Evolutionary conservation across 92 coral and sea anemone species (phyloP), one percentile per base, ranked within the genome.

Genomic region (Muricea muricata): DNA sequence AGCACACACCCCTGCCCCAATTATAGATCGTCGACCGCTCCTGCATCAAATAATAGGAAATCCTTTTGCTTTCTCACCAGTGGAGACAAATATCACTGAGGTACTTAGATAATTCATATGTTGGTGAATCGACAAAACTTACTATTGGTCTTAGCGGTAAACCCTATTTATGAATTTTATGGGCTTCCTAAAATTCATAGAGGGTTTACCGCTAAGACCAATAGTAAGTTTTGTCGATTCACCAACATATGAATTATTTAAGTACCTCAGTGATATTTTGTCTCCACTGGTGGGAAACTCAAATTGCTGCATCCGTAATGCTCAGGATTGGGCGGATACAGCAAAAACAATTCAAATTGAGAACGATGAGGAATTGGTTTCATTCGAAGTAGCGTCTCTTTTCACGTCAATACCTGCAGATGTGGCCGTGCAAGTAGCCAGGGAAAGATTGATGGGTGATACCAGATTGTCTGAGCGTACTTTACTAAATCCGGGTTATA

Each of bases 281-380:
- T 42, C 50, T 42, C 50, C 50, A 42, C 14, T 42, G 50, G 50
- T 42, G 14, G 50, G 50, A 42, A 42, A 42, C 14, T 42, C 50
- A 42, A 14, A 7, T 7, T 42, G 14, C 14, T 14, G 14, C 14
- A 42, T 42, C 14, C 14, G 50, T 42, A 42, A 42, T 14, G 14
- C 50, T 7, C 50, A 42, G 50, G 50, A 42, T 14, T 42, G 50
- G 50, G 50, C 14, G 14, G 50, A 42, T 42, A 42, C 50, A 14
- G 50, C 50, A 42, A 42, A 42, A 42, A 42, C 50, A 14, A 42
- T 42, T 42, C 50, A 14, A 14, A 42, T 42, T 42, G 50, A 42
- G 50, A 80, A 69, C 79, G 80, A 79, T 78, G 82, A 24, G 86
- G 74, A 25, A n/a, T n/a, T n/a, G n/a, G n/a, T n/a, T n/a, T n/a